Conservation (phyloP, 2,888 invertebrate genomes). For the Colletes collaris region DNA sequence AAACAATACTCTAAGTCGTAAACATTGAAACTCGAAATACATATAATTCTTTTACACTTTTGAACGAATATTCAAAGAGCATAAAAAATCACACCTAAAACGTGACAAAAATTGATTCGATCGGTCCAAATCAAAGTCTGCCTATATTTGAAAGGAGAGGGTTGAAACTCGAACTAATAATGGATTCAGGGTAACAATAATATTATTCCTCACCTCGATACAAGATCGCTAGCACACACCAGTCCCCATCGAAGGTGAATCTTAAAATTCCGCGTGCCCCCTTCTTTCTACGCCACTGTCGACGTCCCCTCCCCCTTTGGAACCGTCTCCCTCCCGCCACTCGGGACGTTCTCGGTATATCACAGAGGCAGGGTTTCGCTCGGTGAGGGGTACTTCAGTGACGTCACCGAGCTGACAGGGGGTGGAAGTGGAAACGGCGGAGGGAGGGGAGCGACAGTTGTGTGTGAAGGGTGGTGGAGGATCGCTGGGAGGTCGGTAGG, state of each 20-base stretch:
- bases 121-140: neutral
- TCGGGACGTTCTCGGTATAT: conserved; percentile 30
- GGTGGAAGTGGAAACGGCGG: conserved; percentile 54
- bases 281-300: conserved; percentile 63
- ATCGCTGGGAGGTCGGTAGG: conserved; percentile 49
- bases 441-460: conserved; percentile 38
- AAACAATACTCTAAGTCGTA: too few species aligned
- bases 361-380: conserved; percentile 34
- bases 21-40: too few species aligned
- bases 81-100: too few species aligned
- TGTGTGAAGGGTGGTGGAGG: conserved; percentile 54
- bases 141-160: neutral
- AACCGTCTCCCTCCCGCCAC: conserved; percentile 27
- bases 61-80: too few species aligned
- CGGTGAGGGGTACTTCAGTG: conserved; percentile 66
- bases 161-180: neutral
- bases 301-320: conserved; percentile 22
- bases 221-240: conserved; percentile 31
- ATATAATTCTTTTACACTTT: too few species aligned
- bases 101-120: too few species aligned
- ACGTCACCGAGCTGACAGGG: conserved; percentile 71
- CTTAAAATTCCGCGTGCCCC: conserved; percentile 47
- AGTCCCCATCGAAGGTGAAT: conserved; percentile 15
- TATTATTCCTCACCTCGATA: conserved; percentile 36
- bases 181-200: conserved; percentile 2